Evolutionary conservation across 2,113 vertebrate species (phyloP), one percentile per base, ranked within the genome.

Genomic region (Perca flavescens): DNA sequence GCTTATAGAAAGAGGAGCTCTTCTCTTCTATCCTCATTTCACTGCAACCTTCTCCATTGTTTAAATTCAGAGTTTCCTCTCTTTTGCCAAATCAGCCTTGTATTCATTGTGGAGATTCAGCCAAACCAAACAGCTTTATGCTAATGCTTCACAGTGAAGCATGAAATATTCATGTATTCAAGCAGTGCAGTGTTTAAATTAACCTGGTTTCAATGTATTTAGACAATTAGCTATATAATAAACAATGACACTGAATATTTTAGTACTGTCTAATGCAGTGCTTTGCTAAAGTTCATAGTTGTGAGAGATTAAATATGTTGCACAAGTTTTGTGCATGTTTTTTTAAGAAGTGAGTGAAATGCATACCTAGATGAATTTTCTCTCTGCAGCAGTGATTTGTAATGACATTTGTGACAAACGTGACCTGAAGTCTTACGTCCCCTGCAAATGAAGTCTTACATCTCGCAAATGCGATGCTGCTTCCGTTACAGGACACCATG

Each of bases 81-180:
- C 13, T 58, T 73, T 80, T 74, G 52, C 72, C 69, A 82, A 79
- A 80, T 75, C 72, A 67, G 47, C 54, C 58, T 25, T 36, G 58
- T 46, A 7, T 80, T 83, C 50, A 74, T 63, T 13, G 15, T 16
- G 19, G 60, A 84, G 75, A 71, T 67, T 75, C 17, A 21, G 64
- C 52, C 62, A 63, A 86, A 63, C 21, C 71, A 71, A 77, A 76
- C 52, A 56, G 74, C 31, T 49, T 72, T 50, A 28, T 83, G 86
- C 63, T 77, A 74, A 78, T 74, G 53, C n/a, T 46, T 53, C 50
- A 13, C 64, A 54, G 58, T 1, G 21, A 66, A 40, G 36, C 67
- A 74, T 84, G 54, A 88, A 80, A 81, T 86, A 88, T 79, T 85
- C 79, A 84, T 76, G 58, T 66, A 11, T 80, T 43, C 50, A 46